phyloP scores from a whole-genome alignment of 2,113 vertebrate genomes.

The Ammodramus savannarum region DNA sequence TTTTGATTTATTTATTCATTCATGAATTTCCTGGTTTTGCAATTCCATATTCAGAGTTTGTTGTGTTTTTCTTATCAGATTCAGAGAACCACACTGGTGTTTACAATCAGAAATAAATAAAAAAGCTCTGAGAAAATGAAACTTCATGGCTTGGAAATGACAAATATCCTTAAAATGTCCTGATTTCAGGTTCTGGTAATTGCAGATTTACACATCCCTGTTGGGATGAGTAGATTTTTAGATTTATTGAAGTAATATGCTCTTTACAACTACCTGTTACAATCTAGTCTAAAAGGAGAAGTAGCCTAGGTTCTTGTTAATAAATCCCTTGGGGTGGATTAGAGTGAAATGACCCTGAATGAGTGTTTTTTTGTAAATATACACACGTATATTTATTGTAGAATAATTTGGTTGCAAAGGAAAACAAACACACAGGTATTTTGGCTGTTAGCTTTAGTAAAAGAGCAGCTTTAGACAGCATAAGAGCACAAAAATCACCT shows the following conservation, averaged over 20 bases:
- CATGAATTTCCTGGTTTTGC: neutral
- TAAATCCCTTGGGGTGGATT: neutral
- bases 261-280: neutral
- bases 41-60: neutral
- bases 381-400: neutral
- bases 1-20: neutral
- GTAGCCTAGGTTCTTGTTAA: neutral
- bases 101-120: neutral
- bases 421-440: neutral
- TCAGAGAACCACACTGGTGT: neutral
- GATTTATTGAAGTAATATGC: neutral
- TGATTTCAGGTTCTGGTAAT: neutral
- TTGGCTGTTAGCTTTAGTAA: too few relatives aligned
- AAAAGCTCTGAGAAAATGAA: neutral
- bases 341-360: neutral
- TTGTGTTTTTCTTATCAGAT: neutral
- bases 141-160: neutral
- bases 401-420: neutral
- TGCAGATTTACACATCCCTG: neutral
- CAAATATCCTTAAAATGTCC: neutral
- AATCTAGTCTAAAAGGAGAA: neutral
- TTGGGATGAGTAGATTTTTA: neutral
- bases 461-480: too few relatives aligned
- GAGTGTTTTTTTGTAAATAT: neutral
- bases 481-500: neutral